These are phyloP conservation scores for Syngnathus typhle DNA, from an alignment of 2,113 vertebrate genomes.

Conservation along the genomic window DNA sequence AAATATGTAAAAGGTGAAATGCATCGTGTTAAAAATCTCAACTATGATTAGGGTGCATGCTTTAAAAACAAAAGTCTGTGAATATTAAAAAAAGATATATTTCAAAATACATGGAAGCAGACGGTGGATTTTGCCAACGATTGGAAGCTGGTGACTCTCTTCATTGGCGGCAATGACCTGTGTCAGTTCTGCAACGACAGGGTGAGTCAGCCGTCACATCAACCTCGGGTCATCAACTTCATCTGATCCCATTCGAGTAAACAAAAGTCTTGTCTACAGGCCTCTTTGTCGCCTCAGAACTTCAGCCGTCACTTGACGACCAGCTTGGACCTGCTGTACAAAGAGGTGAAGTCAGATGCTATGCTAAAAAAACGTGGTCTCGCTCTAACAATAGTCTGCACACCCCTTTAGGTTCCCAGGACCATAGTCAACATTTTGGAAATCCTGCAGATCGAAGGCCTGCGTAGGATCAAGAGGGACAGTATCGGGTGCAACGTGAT, in stretches of 20 bases:
- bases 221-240: background rate
- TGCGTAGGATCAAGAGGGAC: slow-evolving; percentile 70
- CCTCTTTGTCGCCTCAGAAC: slow-evolving; percentile 64
- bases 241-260: slow-evolving; percentile 1
- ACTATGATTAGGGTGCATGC: too few relatives aligned
- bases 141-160: slow-evolving; percentile 92
- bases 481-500: slow-evolving; percentile 61
- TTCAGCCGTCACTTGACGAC: slow-evolving; percentile 74
- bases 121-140: slow-evolving; percentile 79
- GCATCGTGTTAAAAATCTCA: too few relatives aligned
- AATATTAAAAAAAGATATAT: background rate
- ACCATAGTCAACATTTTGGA: slow-evolving; percentile 79
- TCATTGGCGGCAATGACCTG: slow-evolving; percentile 85
- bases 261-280: slow-evolving; percentile 57
- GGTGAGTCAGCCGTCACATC: slow-evolving; percentile 62
- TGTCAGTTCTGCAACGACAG: slow-evolving; percentile 83
- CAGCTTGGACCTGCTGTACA: slow-evolving; percentile 79
- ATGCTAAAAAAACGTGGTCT: background rate
- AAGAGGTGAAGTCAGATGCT: slow-evolving; percentile 71
- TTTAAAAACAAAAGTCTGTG: too few relatives aligned
- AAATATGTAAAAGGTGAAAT: background rate
- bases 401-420: slow-evolving; percentile 77
- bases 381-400: background rate
- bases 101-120: slow-evolving; percentile 54
- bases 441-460: slow-evolving; percentile 74